Conservation (phyloP, 1,140 invertebrate species). For the Tenebrio molitor region DNA sequence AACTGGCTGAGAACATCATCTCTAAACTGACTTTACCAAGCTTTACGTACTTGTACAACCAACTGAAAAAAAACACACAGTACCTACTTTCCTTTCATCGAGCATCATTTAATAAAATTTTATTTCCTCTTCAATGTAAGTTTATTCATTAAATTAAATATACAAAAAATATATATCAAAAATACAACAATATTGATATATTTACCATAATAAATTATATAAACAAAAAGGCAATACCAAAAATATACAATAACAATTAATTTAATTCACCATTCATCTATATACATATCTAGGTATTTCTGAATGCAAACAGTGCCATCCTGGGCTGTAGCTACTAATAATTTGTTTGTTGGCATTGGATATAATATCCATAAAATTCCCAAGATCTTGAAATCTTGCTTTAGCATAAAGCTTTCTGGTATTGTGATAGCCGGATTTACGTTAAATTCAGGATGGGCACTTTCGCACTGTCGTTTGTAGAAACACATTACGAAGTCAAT, state of each 20-base stretch:
- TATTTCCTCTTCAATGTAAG: conserved; percentile 27
- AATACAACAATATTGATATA: conserved; percentile 25
- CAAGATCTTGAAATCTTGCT: conserved; percentile 6
- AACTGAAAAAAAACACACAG: conserved; percentile 26
- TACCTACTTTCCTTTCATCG: conserved; percentile 23
- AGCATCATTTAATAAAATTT: conserved; percentile 26
- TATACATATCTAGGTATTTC: background rate
- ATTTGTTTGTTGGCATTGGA: background rate
- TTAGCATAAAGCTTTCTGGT: conserved; percentile 5
- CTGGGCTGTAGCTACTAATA: conserved; percentile 1
- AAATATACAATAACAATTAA: conserved; percentile 20
- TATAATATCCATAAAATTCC: conserved; percentile 7
- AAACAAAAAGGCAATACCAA: conserved; percentile 27
- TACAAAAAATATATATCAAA: conserved; percentile 17
- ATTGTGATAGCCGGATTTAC: background rate
- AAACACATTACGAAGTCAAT: conserved; percentile 9
- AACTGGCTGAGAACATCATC: conserved; percentile 22
- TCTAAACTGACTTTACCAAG: conserved; percentile 29
- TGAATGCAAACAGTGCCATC: conserved; percentile 2
- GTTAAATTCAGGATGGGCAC: background rate
- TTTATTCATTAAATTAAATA: conserved; percentile 29
- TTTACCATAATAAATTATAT: conserved; percentile 26
- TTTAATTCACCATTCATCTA: conserved; percentile 15
- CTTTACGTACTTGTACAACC: conserved; percentile 27
- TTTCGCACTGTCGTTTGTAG: conserved; percentile 6